phyloP scores from a whole-genome alignment of 2,888 invertebrate genomes.

The Phortica okadai region DNA sequence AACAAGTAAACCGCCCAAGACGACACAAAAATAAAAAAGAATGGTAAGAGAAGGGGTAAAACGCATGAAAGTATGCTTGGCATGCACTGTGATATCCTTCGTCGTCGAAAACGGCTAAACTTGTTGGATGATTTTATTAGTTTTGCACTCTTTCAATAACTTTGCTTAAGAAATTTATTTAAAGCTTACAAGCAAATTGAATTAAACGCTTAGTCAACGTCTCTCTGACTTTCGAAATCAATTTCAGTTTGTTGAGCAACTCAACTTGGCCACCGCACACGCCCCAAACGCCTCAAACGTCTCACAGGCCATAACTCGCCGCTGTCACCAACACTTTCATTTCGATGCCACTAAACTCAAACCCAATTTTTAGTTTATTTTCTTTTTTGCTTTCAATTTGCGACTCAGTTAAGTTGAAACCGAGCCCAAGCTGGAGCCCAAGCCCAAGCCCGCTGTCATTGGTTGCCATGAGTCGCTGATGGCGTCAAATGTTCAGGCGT shows the following conservation, averaged over 20 bases:
- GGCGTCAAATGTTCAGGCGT: neutral
- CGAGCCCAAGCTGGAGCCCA: neutral
- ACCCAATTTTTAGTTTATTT: neutral
- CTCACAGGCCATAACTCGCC: neutral
- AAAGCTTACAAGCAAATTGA: slow-evolving; percentile 37
- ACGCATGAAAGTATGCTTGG: slow-evolving; percentile 9
- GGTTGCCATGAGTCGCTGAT: neutral
- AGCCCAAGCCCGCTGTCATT: slow-evolving; percentile 6
- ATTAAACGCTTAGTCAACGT: slow-evolving; percentile 36
- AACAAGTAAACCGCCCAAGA: neutral
- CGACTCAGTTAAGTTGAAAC: slow-evolving; percentile 18
- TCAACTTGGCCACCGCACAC: neutral
- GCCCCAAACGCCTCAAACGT: neutral
- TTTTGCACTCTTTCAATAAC: slow-evolving; percentile 37
- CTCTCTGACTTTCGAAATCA: slow-evolving; percentile 26
- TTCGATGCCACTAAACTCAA: neutral
- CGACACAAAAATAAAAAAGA: neutral
- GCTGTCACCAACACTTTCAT: neutral
- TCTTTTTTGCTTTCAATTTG: slow-evolving; percentile 25
- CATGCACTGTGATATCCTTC: neutral
- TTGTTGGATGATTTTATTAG: slow-evolving; percentile 38
- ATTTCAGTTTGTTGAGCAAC: slow-evolving; percentile 19
- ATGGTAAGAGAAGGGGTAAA: neutral
- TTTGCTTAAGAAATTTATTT: slow-evolving; percentile 34
- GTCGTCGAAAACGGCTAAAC: neutral